phyloP scores from a whole-genome alignment of 2,888 invertebrate genomes.

The Luperina nickerlii region DNA sequence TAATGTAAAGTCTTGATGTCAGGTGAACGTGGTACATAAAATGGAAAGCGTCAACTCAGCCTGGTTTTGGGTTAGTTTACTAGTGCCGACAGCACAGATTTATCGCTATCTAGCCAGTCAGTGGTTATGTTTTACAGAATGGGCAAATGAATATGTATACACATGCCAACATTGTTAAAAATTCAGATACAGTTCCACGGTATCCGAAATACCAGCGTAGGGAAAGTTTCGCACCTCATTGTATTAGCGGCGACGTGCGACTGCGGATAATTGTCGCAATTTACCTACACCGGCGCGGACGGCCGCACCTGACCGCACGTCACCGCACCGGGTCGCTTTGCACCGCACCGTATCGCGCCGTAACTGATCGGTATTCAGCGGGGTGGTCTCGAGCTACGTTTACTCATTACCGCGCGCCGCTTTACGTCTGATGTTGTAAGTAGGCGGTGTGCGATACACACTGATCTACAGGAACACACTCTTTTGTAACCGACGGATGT shows the following conservation, averaged over 20 bases:
- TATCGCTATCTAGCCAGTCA: neutral
- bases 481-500: neutral
- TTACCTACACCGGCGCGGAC: constrained; percentile 20
- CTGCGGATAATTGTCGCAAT: constrained; percentile 51
- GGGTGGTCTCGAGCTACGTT: constrained; percentile 7
- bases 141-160: neutral
- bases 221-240: constrained; percentile 15
- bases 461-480: neutral
- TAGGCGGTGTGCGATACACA: neutral
- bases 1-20: neutral
- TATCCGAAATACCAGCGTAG: neutral
- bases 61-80: neutral
- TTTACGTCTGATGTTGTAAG: constrained; percentile 22
- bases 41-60: neutral
- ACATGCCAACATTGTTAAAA: neutral
- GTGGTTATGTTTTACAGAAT: neutral
- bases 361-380: constrained; percentile 29
- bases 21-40: neutral
- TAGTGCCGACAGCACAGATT: neutral
- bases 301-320: constrained; percentile 20
- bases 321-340: neutral
- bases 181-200: neutral
- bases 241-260: constrained; percentile 5
- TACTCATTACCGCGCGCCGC: constrained; percentile 28
- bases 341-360: constrained; percentile 4